Base-by-base conservation (phyloP, 2,888 invertebrate species). In the Philhelius pedissequus region DNA sequence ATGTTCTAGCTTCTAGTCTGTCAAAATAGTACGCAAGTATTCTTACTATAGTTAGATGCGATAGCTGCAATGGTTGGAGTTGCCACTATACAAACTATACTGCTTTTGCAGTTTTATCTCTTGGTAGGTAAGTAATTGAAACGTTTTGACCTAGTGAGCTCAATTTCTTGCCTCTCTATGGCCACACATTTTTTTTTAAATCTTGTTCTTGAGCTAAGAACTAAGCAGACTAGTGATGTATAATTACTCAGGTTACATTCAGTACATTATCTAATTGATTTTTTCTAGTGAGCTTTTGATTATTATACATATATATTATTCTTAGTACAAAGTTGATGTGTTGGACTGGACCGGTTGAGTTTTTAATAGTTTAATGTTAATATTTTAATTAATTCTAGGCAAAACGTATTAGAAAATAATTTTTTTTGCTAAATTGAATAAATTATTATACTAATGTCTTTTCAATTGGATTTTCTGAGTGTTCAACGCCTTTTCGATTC, bases 131-230 rank as follows among this genome's bases (percentile, higher is more conserved):
- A 22, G 77, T 73, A 82, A 82, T 68, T 68, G 60, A 73, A 82
- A 77, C 77, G 64, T 68, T 77, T 73, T 82, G 68, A 54, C 82
- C 82, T 73, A 82, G 71, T 82, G 48, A 62, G 66, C 77, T 62
- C 38, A 43, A 71, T 82, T 77, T 73, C 18, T 30, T 43, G 27
- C 7, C 43, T 27, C 22, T 76, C 20, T 64, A 58, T 54, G 40
- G 60, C n/a, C 45, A 64, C 32, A 52, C 52, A 60, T 40, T 68
- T 50, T 13, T n/a, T 50, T 66, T 25, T 40, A 64, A 43, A 54
- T 70, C 56, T 50, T 62, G 66, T 76, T 76, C 48, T 64, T 70
- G 30, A 50, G 56, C 50, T 66, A 35, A 66, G 75, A 75, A 66
- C 45, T 56, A 56, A 66, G 43, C 32, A 54, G 22, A 64, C 70